Evolutionary conservation across 2,888 invertebrate species (phyloP), one percentile per base, ranked within the genome.

Genomic region (Lasiommata megera): DNA sequence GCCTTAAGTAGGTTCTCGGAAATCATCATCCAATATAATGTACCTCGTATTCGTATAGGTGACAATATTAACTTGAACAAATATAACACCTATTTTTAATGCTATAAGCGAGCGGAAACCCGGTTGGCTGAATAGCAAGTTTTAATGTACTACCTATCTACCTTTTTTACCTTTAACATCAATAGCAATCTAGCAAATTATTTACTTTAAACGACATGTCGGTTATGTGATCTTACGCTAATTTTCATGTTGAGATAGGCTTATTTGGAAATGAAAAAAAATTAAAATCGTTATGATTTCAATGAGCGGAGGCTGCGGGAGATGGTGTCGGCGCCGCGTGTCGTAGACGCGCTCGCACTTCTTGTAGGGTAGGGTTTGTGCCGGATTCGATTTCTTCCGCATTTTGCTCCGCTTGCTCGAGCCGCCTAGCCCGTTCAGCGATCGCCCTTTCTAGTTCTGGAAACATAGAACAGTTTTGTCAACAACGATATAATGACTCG

Each of bases 361-460:
- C 81, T 58, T 83, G 87, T 71, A 91, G 74, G 51, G 88, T 80
- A 12, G 90, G 82, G 70, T 84, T 87, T 17, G 88, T 86, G 12
- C 87, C 89, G 3, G 85, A 69, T 54, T 84, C 88, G 3, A 74
- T 64, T 63, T 77, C 75, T 53, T 80, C 84, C 7, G 74, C 62
- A 16, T 64, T 71, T 52, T 80, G 81, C 60, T 88, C 88, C 28
- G 88, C 88, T 58, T 84, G 84, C 67, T 92, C 92, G 52, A 93
- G 70, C 40, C 93, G 83, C 41, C 91, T 92, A 18, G 93, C 93
- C 37, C 93, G 84, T 70, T 93, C 92, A 0, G 93, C 93, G 75
- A 93, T 93, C 40, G 92, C 93, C 68, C 93, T 91, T 72, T 93
- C 93, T 54, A 93, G 72, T 75, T 93, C 93, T 79, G 92, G 65